Base-by-base conservation (phyloP, 2,888 invertebrate species). In the Plagodis pulveraria region DNA sequence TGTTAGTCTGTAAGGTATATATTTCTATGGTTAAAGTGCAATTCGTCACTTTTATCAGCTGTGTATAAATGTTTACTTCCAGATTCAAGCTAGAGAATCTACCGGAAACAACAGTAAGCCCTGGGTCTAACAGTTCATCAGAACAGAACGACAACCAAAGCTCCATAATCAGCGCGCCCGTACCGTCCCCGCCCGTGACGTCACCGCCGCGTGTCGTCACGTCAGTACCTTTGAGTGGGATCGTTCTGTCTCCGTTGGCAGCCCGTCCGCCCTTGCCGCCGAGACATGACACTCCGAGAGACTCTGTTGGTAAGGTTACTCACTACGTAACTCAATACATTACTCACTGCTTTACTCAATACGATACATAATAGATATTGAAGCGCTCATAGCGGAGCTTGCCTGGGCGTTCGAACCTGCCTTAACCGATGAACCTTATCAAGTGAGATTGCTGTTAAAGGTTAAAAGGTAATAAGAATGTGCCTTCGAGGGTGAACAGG, bases 51-150 rank as follows among this genome's bases (percentile, higher is more conserved):
- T n/a, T 22, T 22, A 4, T 22, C 22, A 22, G 22, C 22, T 22
- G 22, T 22, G 22, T 22, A 22, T 38, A 38, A 1, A 9, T n/a
- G 41, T n/a, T 41, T 41, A 5, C 5, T 73, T 73, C 6, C 83
- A 91, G 91, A 70, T 91, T 91, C 68, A 89, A 89, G 69, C 67
- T 91, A 2, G 91, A 90, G 63, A 86, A 83, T 41, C 66, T 86
- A 0, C 85, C 86, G 1, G 93, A 88, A 49, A 83, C 89, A 2
- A 89, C 89, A 0, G 73, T 91, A n/a, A 93, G 93, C 64, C 92
- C 93, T 0, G 90, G 92, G 0, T 93, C 93, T 0, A 92, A 93
- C 66, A 92, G 92, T 58, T 93, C 93, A 0, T 93, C 93, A 0
- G 93, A 93, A 66, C 89, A 85, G 49, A 91, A 90, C 65, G 93